Conservation (phyloP, 2,797 vertebrate species). For the Smutsia temminckii region DNA sequence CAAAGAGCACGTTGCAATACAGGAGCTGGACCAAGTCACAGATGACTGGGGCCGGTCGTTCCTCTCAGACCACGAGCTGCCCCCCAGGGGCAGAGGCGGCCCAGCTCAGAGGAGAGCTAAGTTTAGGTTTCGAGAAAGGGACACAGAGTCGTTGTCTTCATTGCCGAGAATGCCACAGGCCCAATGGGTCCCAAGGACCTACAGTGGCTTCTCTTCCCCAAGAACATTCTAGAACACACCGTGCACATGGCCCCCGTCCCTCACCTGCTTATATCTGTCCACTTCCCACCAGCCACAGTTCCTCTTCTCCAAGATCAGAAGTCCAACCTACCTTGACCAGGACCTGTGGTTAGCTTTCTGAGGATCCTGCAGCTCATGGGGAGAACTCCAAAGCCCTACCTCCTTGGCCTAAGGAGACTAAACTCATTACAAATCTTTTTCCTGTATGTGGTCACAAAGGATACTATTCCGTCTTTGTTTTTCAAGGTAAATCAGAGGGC, state of each 20-base stretch:
- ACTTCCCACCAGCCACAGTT: neutral
- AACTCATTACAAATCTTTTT: neutral
- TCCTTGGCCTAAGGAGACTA: neutral
- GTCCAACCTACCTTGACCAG: rapidly evolving
- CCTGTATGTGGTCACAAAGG: neutral
- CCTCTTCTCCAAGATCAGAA: neutral
- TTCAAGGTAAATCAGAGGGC: neutral
- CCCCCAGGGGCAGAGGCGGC: rapidly evolving
- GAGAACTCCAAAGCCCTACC: rapidly evolving
- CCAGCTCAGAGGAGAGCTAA: rapidly evolving
- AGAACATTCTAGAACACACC: neutral
- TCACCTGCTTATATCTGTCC: neutral
- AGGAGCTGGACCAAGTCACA: rapidly evolving
- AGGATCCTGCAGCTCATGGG: rapidly evolving
- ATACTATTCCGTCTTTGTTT: neutral
- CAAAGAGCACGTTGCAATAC: rapidly evolving
- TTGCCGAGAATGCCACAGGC: neutral
- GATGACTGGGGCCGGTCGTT: neutral
- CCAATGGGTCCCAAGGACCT: neutral
- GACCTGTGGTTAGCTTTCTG: rapidly evolving
- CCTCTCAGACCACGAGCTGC: neutral
- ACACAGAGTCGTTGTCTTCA: rapidly evolving
- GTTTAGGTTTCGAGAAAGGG: neutral
- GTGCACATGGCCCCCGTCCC: rapidly evolving
- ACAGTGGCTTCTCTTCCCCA: neutral